Evolutionary conservation across 1,140 invertebrate genomes (phyloP), one percentile per base, ranked within the genome.

Genomic region (Leptopilina clavipes): DNA sequence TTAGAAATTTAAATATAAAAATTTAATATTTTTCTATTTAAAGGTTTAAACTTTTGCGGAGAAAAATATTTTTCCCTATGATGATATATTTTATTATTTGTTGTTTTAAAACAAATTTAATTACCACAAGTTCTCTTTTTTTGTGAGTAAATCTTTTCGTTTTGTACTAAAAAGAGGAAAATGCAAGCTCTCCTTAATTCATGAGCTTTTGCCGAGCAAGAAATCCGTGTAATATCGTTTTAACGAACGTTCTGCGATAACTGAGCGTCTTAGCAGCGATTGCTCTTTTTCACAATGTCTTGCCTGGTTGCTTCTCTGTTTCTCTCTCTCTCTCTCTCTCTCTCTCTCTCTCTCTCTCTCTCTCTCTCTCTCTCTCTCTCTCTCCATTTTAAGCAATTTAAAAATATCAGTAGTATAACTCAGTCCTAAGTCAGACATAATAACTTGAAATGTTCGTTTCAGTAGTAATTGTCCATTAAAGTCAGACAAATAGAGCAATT

Each of bases 91-190:
- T n/a, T 40, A 40, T 40, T 40, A 40, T 40, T 54, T 18, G 1
- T 31, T 25, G 56, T 59, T 11, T 25, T 25, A 59, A n/a, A 59
- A 59, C 56, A 59, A 25, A 59, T 59, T 25, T 59, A 25, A 31
- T 22, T 11, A 59, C 56, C 56, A 17, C 0, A 22, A 0, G 5
- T 40, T 40, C 37, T 59, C 44, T 70, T 11, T 70, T 72, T 74
- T 70, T 43, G 71, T 75, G 56, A 59, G 31, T 18, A 71, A 72
- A 73, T 75, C 74, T 31, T 75, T 73, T 78, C 70, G 75, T 56
- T 52, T 22, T 9, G 0, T 1, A 25, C 11, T 31, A 5, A 31
- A 31, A 31, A 31, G 10, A 11, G 22, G 56, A 25, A 59, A 59
- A 59, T 59, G 56, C 56, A 59, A 59, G 56, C 10, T 11, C 19